These are phyloP conservation scores for Auanema freiburgensis DNA, from an alignment of 2,888 invertebrate species.

Conservation along the genomic window DNA sequence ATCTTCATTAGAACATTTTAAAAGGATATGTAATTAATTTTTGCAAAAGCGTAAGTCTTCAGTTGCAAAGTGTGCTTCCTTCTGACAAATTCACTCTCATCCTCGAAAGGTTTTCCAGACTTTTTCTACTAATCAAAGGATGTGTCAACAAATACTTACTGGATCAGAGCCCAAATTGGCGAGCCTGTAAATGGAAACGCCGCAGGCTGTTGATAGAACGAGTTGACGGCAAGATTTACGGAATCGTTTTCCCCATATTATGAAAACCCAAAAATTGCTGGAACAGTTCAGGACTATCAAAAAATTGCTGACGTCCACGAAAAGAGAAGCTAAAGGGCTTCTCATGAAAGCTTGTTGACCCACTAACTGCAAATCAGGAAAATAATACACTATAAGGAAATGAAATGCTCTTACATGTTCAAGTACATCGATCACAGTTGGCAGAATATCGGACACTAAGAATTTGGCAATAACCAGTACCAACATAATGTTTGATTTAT, in stretches of 20 bases:
- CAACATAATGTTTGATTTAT: slow-evolving; percentile 61
- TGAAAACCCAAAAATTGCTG: slow-evolving; percentile 62
- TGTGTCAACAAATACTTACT: slow-evolving; percentile 18
- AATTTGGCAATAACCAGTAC: slow-evolving; percentile 62
- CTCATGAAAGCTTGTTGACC: slow-evolving; percentile 56
- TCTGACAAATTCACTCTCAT: not conserved
- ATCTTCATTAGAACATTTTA: slow-evolving; percentile 2
- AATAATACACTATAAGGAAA: not conserved
- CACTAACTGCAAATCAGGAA: slow-evolving; percentile 46
- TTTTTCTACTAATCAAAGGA: not conserved
- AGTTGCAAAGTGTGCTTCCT: not conserved
- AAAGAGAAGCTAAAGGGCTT: slow-evolving; percentile 57
- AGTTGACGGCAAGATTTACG: slow-evolving; percentile 27
- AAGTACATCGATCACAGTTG: slow-evolving; percentile 62
- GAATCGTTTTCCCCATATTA: slow-evolving; percentile 62
- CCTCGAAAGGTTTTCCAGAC: not conserved
- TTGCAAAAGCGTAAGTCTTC: not conserved
- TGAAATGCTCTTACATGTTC: slow-evolving; percentile 50
- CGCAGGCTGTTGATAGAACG: slow-evolving; percentile 33
- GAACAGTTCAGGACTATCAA: slow-evolving; percentile 61
- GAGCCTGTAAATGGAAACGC: slow-evolving; percentile 35
- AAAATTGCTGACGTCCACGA: slow-evolving; percentile 61
- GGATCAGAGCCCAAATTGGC: slow-evolving; percentile 42
- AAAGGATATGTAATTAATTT: slow-evolving; percentile 6
- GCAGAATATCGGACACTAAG: slow-evolving; percentile 58